These are phyloP conservation scores for Neomorphus geoffroyi DNA, from an alignment of 2,797 vertebrate species.

Conservation along the genomic window DNA sequence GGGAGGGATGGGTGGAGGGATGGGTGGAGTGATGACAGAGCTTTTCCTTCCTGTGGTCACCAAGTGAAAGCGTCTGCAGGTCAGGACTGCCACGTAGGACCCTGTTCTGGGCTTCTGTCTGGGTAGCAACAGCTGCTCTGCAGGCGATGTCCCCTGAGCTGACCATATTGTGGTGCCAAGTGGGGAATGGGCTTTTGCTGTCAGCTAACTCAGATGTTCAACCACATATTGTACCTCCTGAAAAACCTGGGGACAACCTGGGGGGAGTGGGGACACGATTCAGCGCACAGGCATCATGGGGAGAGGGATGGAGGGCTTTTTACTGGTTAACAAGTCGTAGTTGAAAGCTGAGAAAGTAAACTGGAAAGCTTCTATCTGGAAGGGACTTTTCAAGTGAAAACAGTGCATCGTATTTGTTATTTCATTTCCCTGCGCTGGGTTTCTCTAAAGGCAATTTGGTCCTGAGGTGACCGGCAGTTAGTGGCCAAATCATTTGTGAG, in stretches of 20 bases:
- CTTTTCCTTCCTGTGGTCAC: neutral
- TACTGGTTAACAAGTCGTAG: neutral
- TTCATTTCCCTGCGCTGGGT: neutral
- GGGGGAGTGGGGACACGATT: neutral
- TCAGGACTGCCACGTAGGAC: neutral
- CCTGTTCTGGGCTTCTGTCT: neutral
- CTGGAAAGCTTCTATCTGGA: neutral
- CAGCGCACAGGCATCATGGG: accelerated
- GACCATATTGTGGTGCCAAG: accelerated
- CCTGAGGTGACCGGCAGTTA: neutral
- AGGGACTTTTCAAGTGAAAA: neutral
- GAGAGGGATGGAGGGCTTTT: neutral
- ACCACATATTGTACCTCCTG: neutral
- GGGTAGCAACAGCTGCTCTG: neutral
- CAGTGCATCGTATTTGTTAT: neutral
- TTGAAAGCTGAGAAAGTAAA: neutral
- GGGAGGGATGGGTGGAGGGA: neutral
- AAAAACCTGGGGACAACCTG: neutral
- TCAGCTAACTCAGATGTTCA: neutral
- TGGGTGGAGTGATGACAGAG: neutral
- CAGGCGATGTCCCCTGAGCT: neutral
- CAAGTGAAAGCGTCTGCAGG: neutral
- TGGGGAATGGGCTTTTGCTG: neutral
- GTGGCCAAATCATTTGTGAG: neutral
- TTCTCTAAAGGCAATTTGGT: neutral